Percentiles rank a stretch among this genome's conserved stretches.
Conservation (phyloP, 2,797 vertebrate species). For the Sebastes elongatus region DNA sequence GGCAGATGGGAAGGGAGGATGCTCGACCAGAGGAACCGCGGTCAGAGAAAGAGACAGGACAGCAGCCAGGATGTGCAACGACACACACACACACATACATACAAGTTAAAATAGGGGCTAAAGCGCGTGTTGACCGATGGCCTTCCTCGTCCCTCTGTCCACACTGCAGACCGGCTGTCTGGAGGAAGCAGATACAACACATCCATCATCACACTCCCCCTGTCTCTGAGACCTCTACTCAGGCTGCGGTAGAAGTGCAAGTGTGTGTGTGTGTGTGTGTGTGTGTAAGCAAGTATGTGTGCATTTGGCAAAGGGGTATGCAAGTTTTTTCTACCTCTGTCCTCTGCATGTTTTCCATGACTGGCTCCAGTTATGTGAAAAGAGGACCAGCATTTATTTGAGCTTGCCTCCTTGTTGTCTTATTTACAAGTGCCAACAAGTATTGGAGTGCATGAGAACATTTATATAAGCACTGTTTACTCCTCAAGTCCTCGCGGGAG, state of each 20-base stretch:
- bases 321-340: conserved; percentile 21
- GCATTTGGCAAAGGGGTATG: conserved; percentile 16
- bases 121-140: conserved; percentile 62
- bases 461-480: conserved; percentile 45
- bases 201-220: conserved; percentile 75
- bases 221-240: conserved; percentile 61
- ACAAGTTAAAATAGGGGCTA: conserved; percentile 47
- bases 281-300: neutral
- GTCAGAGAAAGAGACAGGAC: conserved; percentile 50
- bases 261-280: conserved; percentile 5
- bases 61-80: conserved; percentile 41
- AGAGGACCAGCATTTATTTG: conserved; percentile 17
- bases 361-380: neutral
- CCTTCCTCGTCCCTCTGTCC: conserved; percentile 61
- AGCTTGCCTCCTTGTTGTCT: conserved; percentile 36
- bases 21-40: conserved; percentile 54
- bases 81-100: conserved; percentile 22
- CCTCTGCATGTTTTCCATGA: conserved; percentile 28
- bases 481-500: conserved; percentile 11
- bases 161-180: conserved; percentile 67
- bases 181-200: conserved; percentile 66
- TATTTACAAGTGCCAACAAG: conserved; percentile 32
- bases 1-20: conserved; percentile 81
- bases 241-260: conserved; percentile 10
- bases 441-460: conserved; percentile 27